Conservation (phyloP, 2,888 invertebrate genomes). For the Nebria salina region DNA sequence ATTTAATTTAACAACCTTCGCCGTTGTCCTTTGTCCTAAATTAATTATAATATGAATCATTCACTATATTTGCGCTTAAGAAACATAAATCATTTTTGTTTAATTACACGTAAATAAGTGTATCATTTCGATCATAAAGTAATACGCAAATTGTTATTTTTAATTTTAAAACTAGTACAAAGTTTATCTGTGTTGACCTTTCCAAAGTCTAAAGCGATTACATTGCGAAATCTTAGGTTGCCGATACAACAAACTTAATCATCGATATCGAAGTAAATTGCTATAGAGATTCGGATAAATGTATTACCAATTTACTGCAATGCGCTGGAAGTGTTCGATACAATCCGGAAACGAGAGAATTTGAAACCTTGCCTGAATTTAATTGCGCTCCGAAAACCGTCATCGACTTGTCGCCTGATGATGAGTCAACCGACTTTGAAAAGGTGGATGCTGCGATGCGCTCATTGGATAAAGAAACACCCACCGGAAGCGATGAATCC, state of each 20-base stretch:
- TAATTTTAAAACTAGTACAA: slow-evolving; percentile 10
- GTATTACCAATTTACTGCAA: slow-evolving; percentile 51
- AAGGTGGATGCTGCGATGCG: not conserved
- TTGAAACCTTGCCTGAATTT: slow-evolving; percentile 53
- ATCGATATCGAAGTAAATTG: slow-evolving; percentile 55
- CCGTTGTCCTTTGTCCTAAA: slow-evolving; percentile 30
- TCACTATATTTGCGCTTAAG: not conserved
- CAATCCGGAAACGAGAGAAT: slow-evolving; percentile 49
- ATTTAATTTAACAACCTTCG: slow-evolving; percentile 51
- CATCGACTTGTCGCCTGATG: slow-evolving; percentile 36
- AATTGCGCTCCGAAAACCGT: slow-evolving; percentile 53
- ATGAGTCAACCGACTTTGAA: not conserved
- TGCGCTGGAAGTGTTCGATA: slow-evolving; percentile 55
- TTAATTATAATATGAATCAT: slow-evolving; percentile 20
- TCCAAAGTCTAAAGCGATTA: slow-evolving; percentile 33
- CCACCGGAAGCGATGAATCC: slow-evolving; percentile 7
- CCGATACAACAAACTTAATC: slow-evolving; percentile 53
- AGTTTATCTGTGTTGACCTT: slow-evolving; percentile 41
- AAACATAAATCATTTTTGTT: too few species aligned
- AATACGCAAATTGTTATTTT: not conserved
- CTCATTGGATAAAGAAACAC: not conserved
- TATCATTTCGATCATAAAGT: not conserved
- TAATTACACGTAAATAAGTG: too few species aligned
- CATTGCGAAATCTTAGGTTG: slow-evolving; percentile 42
- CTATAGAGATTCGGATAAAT: slow-evolving; percentile 50